Conservation (phyloP, 2,888 invertebrate species). For the Drosophila gaucha region DNA sequence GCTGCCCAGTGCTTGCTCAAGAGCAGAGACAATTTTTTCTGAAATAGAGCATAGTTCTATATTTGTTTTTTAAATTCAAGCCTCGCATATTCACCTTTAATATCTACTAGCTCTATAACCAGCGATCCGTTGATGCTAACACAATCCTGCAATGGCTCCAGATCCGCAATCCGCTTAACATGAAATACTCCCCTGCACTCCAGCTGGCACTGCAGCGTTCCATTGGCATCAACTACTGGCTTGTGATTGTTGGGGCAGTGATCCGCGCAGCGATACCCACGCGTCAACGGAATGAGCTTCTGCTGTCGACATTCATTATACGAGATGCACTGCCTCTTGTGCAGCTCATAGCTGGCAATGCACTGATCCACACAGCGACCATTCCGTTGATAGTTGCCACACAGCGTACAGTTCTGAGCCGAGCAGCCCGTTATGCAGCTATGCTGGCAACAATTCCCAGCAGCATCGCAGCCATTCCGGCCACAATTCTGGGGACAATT, state of each 20-base stretch:
- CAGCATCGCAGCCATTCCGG: constrained; percentile 85
- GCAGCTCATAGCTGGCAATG: constrained; percentile 52
- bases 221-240: constrained; percentile 27
- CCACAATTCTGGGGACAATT: constrained; percentile 86
- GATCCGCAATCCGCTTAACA: constrained; percentile 57
- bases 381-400: constrained; percentile 60
- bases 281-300: constrained; percentile 57
- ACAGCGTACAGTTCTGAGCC: constrained; percentile 85
- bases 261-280: constrained; percentile 86
- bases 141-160: constrained; percentile 87
- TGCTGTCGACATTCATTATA: constrained; percentile 58
- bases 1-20: constrained; percentile 87
- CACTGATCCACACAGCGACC: constrained; percentile 77
- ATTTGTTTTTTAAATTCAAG: too few relatives aligned
- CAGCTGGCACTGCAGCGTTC: constrained; percentile 51
- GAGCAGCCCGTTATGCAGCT: constrained; percentile 94
- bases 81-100: constrained; percentile 58
- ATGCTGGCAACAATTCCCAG: constrained; percentile 90
- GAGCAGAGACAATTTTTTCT: constrained; percentile 81
- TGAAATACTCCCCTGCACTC: constrained; percentile 69
- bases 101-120: constrained; percentile 85
- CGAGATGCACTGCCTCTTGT: constrained; percentile 66
- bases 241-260: constrained; percentile 87
- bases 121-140: constrained; percentile 89
- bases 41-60: too few relatives aligned